Evolutionary conservation across 1,140 invertebrate genomes (phyloP).

Genomic region (Trichonephila clavipes): DNA sequence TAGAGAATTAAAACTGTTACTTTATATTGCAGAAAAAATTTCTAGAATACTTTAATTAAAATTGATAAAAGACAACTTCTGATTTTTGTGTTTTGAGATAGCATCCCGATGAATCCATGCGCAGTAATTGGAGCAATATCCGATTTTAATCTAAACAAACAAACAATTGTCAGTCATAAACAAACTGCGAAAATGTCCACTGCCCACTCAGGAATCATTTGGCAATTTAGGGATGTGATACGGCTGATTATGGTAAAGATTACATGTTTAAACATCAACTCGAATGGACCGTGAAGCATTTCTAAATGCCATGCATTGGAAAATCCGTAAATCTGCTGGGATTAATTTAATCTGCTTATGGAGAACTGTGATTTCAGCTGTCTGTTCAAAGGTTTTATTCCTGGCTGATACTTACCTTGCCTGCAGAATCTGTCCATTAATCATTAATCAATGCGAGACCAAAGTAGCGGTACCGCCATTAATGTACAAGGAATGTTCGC

Average conservation of each 20-base stretch:
- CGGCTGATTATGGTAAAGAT: not conserved
- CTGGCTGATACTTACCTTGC: not conserved
- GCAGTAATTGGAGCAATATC: not conserved
- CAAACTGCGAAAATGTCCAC: not conserved
- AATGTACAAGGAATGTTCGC: not conserved
- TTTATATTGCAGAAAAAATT: too few species aligned
- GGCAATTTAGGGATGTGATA: not conserved
- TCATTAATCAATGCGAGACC: not conserved
- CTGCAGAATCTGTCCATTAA: not conserved
- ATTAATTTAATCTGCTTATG: constrained; percentile 45
- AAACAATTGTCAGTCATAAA: not conserved
- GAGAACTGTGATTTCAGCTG: constrained; percentile 1
- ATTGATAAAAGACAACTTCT: too few species aligned
- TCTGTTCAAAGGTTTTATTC: constrained; percentile 18
- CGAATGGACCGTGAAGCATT: not conserved
- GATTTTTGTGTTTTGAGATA: not conserved
- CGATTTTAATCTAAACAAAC: not conserved
- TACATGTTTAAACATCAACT: not conserved
- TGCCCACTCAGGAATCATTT: not conserved
- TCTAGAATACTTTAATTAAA: too few species aligned
- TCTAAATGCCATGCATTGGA: constrained; percentile 19
- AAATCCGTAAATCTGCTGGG: constrained; percentile 31
- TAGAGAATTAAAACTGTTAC: too few species aligned
- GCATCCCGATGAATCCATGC: not conserved
- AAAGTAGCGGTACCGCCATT: not conserved